Evolutionary conservation across 2,113 vertebrate species (phyloP).

Genomic region (Phaethornis superciliosus): DNA sequence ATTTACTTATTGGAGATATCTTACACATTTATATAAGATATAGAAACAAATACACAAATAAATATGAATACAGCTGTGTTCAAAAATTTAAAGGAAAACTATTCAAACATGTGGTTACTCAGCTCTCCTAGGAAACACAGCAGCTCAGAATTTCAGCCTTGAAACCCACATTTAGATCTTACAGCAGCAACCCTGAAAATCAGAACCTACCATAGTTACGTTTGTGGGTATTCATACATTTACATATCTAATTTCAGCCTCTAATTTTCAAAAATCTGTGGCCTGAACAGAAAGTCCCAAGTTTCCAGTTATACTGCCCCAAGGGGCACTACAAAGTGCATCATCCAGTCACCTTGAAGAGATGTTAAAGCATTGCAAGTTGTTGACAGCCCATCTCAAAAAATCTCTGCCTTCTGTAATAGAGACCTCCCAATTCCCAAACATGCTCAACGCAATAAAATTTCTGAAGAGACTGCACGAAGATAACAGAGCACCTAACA

Average conservation of each 20-base stretch:
- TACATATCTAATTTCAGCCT: background rate
- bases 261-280: background rate
- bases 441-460: conserved; percentile 9
- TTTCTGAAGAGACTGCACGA: background rate
- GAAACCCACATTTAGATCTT: background rate
- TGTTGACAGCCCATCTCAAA: conserved; percentile 27
- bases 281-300: background rate
- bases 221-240: background rate
- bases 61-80: background rate
- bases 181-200: background rate
- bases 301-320: background rate
- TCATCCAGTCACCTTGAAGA: conserved; percentile 21
- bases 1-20: background rate
- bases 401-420: conserved; percentile 8
- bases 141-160: background rate
- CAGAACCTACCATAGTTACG: background rate
- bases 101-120: background rate
- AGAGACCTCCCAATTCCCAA: conserved; percentile 22
- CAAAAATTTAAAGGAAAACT: background rate
- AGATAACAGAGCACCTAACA: background rate
- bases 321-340: background rate
- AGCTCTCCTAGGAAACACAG: background rate
- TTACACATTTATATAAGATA: background rate
- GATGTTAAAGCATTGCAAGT: background rate
- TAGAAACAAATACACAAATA: background rate